Evolutionary conservation across 2,113 vertebrate species (phyloP), one percentile per base, ranked within the genome.

Genomic region (Recurvirostra avosetta): DNA sequence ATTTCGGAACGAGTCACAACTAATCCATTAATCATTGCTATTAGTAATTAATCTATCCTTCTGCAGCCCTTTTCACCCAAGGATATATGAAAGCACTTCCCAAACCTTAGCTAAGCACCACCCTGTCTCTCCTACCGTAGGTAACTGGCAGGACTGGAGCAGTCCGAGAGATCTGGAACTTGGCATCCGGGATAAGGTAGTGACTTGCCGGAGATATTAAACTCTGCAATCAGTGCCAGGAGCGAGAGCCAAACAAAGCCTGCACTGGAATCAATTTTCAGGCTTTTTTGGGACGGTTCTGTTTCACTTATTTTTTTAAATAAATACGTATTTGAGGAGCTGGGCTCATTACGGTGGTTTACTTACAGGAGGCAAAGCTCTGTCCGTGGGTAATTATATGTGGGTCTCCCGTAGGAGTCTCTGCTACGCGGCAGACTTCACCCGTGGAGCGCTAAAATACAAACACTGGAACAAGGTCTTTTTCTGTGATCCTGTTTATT

Each of bases 291-390:
- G 71, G 94, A 96, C 74, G 90, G 86, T 86, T 95, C 86, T 87
- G 53, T 97, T 94, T 40, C 72, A 91, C 84, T 97, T 96, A 55
- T 88, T 96, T 94, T 96, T 76, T 17, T 78, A 97, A 97, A 97
- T 86, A 96, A 97, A 83, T 90, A 94, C 11, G 49, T 65, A 74
- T 88, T 83, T 88, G 83, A 96, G 89, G 90, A 96, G 86, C 89
- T 76, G 86, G 53, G 59, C 91, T 97, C 87, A 49, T 83, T 92
- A 32, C 45, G 47, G 71, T 73, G 76, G 66, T 91, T 89, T 81
- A 30, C 74, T 71, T 50, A 75, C 45, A 29, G 76, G 53, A 90
- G 78, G 82, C 79, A 92, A 65, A 80, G 71, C 67, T 86, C 88
- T 80, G 71, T 88, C 88, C 38, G 0, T 43, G 66, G 61, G 73